phyloP scores from a whole-genome alignment of 2,888 invertebrate genomes.

The Leptogaster cylindrica region DNA sequence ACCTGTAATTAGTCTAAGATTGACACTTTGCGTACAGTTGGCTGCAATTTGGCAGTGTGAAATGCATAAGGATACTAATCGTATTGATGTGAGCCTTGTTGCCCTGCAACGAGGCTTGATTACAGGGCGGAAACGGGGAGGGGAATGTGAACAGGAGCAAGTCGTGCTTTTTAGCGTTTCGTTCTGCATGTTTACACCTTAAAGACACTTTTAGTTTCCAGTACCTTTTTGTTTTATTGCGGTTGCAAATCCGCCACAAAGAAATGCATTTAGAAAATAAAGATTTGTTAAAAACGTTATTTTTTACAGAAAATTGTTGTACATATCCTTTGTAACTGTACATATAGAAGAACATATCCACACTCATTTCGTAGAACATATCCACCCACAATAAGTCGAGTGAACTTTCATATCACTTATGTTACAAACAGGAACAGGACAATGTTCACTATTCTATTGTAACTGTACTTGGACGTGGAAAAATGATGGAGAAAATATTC shows the following conservation, averaged over 20 bases:
- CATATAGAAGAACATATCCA: constrained; percentile 15
- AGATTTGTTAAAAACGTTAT: neutral
- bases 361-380: constrained; percentile 9
- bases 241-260: neutral
- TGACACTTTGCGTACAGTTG: neutral
- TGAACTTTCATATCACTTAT: no score
- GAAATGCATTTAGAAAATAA: constrained; percentile 1
- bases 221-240: constrained; percentile 10
- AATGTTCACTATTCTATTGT: no score
- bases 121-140: neutral
- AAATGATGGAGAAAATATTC: no score
- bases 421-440: no score
- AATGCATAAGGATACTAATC: constrained; percentile 1
- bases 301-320: constrained; percentile 7
- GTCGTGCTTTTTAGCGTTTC: neutral
- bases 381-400: no score
- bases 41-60: no score
- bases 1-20: constrained; percentile 16
- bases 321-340: constrained; percentile 10
- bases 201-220: neutral
- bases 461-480: no score
- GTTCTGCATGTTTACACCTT: constrained; percentile 1
- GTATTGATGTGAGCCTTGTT: no score
- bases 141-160: neutral
- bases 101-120: no score